Evolutionary conservation across 2,888 invertebrate genomes (phyloP), one percentile per base, ranked within the genome.

Genomic region (Tineola bisselliella): DNA sequence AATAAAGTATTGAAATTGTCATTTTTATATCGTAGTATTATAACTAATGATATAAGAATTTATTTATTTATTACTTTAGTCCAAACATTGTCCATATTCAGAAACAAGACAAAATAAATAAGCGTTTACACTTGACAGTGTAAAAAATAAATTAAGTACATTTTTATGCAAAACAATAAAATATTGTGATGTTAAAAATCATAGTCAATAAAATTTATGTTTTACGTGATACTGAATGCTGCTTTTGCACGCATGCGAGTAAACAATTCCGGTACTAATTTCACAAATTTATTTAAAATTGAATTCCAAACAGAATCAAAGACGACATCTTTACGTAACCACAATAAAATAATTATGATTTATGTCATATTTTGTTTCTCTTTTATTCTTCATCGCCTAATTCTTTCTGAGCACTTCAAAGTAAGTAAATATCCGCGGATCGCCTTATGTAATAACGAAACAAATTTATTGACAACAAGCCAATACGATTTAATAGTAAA

Each of bases 81-180:
- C 58, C 31, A 58, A 58, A 58, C 58, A 58, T 33, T 58, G 58
- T 58, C 58, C 33, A 33, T 58, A 58, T 58, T n/a, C 5, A 58
- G 58, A 33, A 58, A 56, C 56, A 13, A 56, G 30, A 19, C 3
- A 25, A 56, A 56, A 58, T 58, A 58, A 58, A 58, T 33, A 58
- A 33, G 31, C 33, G 13, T 33, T 33, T 6, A 56, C 56, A 56
- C 30, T 19, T 5, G 15, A 13, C 58, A 56, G 48, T 54, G 48
- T 48, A 48, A 48, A 48, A 48, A 12, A 48, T 48, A 56, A 56
- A 19, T 56, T 58, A 58, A 58, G 6, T 18, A 13, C 56, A 58
- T 33, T 58, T 58, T 58, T 33, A 58, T 58, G 58, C 33, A 58
- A 56, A 58, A 31, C 33, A 33, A 15, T 33, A 33, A 58, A 58